phyloP scores from a whole-genome alignment of 2,797 vertebrate species.

The Limosa lapponica region DNA sequence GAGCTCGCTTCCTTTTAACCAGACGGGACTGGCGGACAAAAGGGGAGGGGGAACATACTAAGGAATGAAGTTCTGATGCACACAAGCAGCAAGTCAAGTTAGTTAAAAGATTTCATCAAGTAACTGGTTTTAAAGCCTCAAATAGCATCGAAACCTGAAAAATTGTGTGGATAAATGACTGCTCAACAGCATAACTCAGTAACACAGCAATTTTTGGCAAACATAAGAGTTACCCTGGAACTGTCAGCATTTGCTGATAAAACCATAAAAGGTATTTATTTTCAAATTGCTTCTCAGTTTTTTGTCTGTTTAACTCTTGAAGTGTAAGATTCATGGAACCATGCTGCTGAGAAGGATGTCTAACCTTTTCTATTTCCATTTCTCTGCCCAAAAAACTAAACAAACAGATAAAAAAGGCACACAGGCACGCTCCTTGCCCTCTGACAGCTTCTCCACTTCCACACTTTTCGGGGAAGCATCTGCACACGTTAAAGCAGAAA shows the following conservation, averaged over 20 bases:
- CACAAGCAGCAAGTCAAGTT: neutral
- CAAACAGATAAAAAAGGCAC: neutral
- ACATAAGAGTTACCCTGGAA: neutral
- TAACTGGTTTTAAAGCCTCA: neutral
- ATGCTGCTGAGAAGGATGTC: neutral
- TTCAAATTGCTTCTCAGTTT: neutral
- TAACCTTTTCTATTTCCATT: neutral
- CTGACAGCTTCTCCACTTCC: neutral
- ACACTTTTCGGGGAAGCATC: neutral
- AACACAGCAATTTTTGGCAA: neutral
- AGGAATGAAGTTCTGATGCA: neutral
- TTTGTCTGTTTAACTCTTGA: neutral
- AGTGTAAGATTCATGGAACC: neutral
- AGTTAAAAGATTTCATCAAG: neutral
- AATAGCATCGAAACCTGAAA: neutral
- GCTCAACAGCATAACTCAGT: neutral
- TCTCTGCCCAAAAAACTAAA: neutral
- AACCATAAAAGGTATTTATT: neutral
- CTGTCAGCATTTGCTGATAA: neutral
- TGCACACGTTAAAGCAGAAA: neutral
- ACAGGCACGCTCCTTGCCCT: neutral
- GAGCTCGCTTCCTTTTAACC: neutral
- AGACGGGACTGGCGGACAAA: fast-evolving
- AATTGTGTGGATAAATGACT: neutral
- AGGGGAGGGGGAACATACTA: fast-evolving